phyloP scores from a whole-genome alignment of 2,888 invertebrate species.

The Synergus itoensis region DNA sequence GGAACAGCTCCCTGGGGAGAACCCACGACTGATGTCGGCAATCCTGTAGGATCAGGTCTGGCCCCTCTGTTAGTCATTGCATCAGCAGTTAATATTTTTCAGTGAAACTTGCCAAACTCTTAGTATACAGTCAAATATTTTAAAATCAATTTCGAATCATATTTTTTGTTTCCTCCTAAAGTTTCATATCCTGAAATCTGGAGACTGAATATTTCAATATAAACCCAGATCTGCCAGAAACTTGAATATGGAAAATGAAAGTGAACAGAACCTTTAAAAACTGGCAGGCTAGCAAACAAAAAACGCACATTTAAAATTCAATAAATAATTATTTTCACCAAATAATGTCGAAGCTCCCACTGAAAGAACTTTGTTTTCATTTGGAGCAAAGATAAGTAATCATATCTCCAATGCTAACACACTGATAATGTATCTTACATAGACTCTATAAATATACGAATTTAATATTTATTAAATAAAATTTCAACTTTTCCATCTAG shows the following conservation, averaged over 20 bases:
- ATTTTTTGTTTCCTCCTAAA: neutral
- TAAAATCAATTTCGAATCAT: neutral
- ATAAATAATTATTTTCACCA: neutral
- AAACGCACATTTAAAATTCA: neutral
- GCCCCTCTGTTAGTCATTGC: slow-evolving; percentile 83
- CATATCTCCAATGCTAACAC: neutral
- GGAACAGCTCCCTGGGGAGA: slow-evolving; percentile 82
- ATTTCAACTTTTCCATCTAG: neutral
- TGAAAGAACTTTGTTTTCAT: neutral
- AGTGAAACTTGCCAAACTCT: neutral
- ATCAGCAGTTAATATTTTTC: slow-evolving; percentile 49
- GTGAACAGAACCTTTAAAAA: neutral
- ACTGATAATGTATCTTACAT: neutral
- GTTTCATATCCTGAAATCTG: slow-evolving; percentile 15
- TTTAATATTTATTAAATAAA: neutral
- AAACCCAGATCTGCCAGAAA: neutral
- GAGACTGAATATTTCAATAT: slow-evolving; percentile 17
- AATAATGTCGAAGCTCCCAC: neutral
- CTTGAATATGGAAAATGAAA: neutral
- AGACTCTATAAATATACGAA: neutral
- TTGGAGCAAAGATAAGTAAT: neutral
- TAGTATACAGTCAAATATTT: neutral
- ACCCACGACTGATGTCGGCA: slow-evolving; percentile 83
- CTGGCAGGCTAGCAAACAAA: neutral
- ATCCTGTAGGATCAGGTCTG: slow-evolving; percentile 83